Percentiles rank a stretch among this genome's conserved stretches.
Conservation (phyloP, 35 echinoderm and acorn worm genomes). For the Stichopus chloronotus region DNA sequence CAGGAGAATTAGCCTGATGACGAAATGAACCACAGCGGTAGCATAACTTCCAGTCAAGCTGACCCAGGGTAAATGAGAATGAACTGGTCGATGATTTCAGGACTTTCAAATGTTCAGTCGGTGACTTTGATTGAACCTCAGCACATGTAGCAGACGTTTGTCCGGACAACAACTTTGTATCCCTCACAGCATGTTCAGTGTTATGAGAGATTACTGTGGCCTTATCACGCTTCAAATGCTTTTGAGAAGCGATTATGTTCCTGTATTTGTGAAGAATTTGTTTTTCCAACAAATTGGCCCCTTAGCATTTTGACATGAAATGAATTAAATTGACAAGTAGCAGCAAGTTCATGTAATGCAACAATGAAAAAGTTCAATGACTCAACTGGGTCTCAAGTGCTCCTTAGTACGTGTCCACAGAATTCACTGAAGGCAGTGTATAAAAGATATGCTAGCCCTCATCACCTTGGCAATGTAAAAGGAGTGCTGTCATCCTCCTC, state of each 20-base stretch:
- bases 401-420: neutral
- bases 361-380: neutral
- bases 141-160: neutral
- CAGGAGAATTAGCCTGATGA: neutral
- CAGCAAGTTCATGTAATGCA: neutral
- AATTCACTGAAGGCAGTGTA: neutral
- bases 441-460: neutral
- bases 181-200: constrained; percentile 2
- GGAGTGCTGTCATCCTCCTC: neutral
- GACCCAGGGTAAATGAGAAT: neutral
- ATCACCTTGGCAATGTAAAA: constrained; percentile 5
- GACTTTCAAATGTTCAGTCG: no score
- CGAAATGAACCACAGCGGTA: neutral
- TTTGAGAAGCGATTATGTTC: constrained; percentile 31
- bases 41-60: neutral
- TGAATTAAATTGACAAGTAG: neutral
- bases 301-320: neutral
- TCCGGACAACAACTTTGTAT: no score
- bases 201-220: constrained; percentile 17
- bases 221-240: neutral
- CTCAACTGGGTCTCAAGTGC: neutral
- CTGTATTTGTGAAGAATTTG: constrained; percentile 11
- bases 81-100: neutral
- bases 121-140: neutral
- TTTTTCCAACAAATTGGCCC: constrained; percentile 28